Conservation (phyloP, 2,797 vertebrate genomes). For the Trichosurus vulpecula region DNA sequence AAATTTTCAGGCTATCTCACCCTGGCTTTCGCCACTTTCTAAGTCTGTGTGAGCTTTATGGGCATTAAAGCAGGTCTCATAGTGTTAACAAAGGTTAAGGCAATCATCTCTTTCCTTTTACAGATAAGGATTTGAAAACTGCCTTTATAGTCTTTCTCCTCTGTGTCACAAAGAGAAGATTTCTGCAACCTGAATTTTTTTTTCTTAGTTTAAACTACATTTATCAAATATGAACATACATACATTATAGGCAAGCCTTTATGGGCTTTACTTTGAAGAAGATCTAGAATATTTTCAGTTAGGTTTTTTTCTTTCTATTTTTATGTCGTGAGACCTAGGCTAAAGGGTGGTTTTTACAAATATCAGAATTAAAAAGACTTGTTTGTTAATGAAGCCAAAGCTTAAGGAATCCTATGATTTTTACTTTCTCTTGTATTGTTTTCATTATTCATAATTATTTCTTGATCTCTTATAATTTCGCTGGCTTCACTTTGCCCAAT, state of each 20-base stretch:
- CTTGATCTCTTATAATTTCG: too few species aligned
- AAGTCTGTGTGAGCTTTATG: conserved; percentile 64
- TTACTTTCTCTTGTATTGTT: too few species aligned
- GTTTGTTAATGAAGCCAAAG: neutral
- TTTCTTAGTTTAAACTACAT: conserved; percentile 63
- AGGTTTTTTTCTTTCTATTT: neutral
- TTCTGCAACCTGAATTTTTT: conserved; percentile 54
- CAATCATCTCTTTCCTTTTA: conserved; percentile 77
- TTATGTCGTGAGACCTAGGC: neutral
- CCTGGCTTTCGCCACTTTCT: conserved; percentile 60
- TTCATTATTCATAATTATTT: too few species aligned
- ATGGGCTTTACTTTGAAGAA: neutral
- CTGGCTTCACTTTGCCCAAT: too few species aligned
- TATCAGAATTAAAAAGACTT: neutral
- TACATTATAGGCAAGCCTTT: conserved; percentile 53
- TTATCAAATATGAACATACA: conserved; percentile 79
- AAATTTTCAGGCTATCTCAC: neutral
- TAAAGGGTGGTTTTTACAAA: neutral
- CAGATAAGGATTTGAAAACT: conserved; percentile 78
- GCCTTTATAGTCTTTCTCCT: conserved; percentile 66
- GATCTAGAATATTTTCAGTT: neutral
- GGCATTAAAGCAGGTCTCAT: conserved; percentile 71
- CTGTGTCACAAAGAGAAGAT: conserved; percentile 25
- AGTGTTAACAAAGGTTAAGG: conserved; percentile 75
- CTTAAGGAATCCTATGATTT: neutral